Conservation (phyloP, 2,888 invertebrate genomes). For the Aquatica leii region DNA sequence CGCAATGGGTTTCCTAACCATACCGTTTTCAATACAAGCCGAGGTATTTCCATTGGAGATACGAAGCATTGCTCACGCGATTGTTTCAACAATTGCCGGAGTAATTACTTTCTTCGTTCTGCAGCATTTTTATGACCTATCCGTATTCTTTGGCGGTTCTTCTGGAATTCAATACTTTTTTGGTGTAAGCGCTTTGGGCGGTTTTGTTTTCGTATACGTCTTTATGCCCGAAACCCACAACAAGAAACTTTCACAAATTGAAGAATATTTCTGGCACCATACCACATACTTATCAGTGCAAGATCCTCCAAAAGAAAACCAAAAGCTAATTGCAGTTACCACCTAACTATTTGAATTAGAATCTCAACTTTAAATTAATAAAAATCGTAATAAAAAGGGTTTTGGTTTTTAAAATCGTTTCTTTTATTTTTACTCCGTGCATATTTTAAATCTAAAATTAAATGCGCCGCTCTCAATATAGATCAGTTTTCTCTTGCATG, state of each 20-base stretch:
- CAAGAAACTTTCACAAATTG: constrained; percentile 61
- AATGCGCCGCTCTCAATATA: no score
- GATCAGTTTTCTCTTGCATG: no score
- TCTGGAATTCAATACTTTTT: constrained; percentile 67
- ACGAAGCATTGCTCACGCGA: constrained; percentile 67
- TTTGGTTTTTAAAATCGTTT: no score
- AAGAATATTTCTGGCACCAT: constrained; percentile 61
- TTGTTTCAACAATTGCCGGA: constrained; percentile 66
- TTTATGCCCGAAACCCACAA: constrained; percentile 63
- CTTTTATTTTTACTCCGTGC: no score
- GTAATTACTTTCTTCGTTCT: constrained; percentile 67
- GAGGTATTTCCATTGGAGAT: constrained; percentile 70
- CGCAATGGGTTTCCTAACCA: constrained; percentile 68
- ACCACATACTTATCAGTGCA: constrained; percentile 27
- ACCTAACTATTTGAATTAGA: no score
- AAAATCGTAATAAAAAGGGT: no score
- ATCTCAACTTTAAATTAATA: no score
- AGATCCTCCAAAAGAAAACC: neutral
- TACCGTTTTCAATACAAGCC: constrained; percentile 73
- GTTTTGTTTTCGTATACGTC: constrained; percentile 57
- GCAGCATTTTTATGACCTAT: constrained; percentile 61
- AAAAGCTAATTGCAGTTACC: no score
- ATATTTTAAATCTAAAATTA: no score
- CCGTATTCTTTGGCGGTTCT: constrained; percentile 58
- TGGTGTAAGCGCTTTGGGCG: constrained; percentile 60